A percentile compares a stretch with the other conserved stretches of the same genome.
phyloP scores from a whole-genome alignment of 1,140 invertebrate genomes.

The Stenopsyche tienmushanensis region DNA sequence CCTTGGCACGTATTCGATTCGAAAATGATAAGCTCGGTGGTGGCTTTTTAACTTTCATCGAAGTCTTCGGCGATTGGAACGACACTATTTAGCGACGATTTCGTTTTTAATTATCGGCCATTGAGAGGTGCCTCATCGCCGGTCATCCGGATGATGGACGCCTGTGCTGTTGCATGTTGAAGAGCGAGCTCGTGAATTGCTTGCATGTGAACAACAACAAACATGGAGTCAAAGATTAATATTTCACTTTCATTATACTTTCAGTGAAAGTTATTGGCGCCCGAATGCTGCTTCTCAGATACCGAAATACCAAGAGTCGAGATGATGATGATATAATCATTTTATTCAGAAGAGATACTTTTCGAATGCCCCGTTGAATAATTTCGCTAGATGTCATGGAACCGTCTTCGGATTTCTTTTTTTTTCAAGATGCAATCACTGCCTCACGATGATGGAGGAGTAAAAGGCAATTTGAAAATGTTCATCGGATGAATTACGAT shows the following conservation, averaged over 20 bases:
- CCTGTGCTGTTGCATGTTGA: background rate
- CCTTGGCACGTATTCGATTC: too few species aligned
- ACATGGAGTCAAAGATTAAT: background rate
- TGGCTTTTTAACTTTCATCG: too few species aligned
- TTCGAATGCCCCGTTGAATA: background rate
- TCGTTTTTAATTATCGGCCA: too few species aligned
- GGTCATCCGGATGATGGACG: background rate
- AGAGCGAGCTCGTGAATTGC: too few species aligned
- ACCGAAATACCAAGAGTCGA: background rate
- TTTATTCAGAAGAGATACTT: background rate
- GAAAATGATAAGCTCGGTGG: too few species aligned
- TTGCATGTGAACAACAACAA: background rate
- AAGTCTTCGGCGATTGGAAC: too few species aligned
- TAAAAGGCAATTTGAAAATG: too few species aligned
- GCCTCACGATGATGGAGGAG: too few species aligned
- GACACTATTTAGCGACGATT: too few species aligned
- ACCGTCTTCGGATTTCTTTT: too few species aligned
- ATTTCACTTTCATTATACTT: conserved; percentile 27
- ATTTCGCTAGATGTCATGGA: too few species aligned
- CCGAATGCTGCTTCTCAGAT: background rate
- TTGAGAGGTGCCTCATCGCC: background rate
- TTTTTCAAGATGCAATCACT: too few species aligned
- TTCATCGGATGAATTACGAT: background rate
- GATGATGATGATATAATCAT: conserved; percentile 21
- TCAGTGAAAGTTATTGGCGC: conserved; percentile 22